Conservation (phyloP, 2,113 vertebrate species). For the Columba janthina region DNA sequence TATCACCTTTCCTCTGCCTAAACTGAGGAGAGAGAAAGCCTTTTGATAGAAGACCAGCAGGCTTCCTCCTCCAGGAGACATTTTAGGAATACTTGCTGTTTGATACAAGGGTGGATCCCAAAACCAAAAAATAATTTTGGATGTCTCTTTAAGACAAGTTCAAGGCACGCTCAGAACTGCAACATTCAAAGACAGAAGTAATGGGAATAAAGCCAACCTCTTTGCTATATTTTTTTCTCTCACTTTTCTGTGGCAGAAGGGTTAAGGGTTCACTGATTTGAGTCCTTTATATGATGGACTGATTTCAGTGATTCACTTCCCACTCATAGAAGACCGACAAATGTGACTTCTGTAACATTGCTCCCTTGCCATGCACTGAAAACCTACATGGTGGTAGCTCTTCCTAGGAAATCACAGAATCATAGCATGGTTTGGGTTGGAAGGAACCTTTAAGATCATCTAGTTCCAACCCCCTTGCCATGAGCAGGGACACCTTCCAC, state of each 20-base stretch:
- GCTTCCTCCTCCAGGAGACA: background rate
- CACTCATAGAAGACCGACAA: background rate
- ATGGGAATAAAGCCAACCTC: background rate
- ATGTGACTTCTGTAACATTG: background rate
- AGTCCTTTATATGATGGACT: background rate
- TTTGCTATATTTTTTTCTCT: background rate
- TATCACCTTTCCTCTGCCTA: background rate
- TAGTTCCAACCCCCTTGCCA: no score
- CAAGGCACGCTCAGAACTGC: background rate
- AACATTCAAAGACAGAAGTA: background rate
- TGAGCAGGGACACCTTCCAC: no score
- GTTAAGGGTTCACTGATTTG: background rate
- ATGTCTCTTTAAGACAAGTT: background rate
- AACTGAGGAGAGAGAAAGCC: background rate
- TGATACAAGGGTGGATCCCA: background rate
- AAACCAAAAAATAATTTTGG: background rate
- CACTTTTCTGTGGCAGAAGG: background rate
- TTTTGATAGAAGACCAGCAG: background rate
- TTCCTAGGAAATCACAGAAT: background rate
- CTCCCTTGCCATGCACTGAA: background rate
- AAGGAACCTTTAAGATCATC: no score
- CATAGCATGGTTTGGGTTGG: no score
- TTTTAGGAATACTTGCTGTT: background rate
- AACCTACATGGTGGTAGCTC: background rate
- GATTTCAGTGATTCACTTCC: background rate